Evolutionary conservation across 2,888 invertebrate genomes (phyloP).

Genomic region (Trachelus stipa): DNA sequence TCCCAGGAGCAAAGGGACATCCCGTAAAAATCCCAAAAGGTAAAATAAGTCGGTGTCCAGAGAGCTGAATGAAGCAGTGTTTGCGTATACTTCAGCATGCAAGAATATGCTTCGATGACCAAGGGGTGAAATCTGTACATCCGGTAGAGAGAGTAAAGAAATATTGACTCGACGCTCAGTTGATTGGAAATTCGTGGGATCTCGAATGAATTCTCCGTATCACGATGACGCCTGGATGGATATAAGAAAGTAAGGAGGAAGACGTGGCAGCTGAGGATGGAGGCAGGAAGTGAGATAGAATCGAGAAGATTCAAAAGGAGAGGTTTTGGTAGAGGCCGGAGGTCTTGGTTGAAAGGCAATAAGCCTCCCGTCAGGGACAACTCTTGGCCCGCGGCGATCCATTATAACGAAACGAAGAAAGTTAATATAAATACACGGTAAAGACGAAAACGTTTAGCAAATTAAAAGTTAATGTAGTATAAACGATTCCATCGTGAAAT

Average conservation of each 20-base stretch:
- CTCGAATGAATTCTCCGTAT: background rate
- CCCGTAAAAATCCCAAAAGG: background rate
- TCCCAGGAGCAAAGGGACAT: background rate
- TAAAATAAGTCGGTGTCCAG: background rate
- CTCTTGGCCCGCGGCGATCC: slow-evolving; percentile 33
- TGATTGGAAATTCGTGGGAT: background rate
- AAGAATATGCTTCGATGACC: background rate
- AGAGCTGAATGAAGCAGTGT: background rate
- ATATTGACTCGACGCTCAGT: background rate
- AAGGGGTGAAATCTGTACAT: background rate
- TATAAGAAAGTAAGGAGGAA: background rate
- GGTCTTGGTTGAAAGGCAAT: slow-evolving; percentile 28
- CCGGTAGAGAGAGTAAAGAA: background rate
- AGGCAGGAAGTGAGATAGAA: background rate
- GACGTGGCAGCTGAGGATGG: slow-evolving; percentile 10
- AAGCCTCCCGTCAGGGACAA: slow-evolving; percentile 41
- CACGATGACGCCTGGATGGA: background rate
- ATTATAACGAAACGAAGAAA: slow-evolving; percentile 40
- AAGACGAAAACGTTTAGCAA: slow-evolving; percentile 39
- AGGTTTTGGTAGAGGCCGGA: slow-evolving; percentile 1
- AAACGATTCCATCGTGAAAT: slow-evolving; percentile 48
- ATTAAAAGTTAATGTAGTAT: slow-evolving; percentile 51
- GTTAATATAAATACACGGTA: slow-evolving; percentile 39
- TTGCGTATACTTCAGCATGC: background rate
- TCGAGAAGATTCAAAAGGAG: slow-evolving; percentile 7